Percentiles rank a stretch among this genome's conserved stretches.
Evolutionary conservation across 37 sponge, comb jelly and placozoan genomes (phyloP).

Genomic region (Spongia lamella): DNA sequence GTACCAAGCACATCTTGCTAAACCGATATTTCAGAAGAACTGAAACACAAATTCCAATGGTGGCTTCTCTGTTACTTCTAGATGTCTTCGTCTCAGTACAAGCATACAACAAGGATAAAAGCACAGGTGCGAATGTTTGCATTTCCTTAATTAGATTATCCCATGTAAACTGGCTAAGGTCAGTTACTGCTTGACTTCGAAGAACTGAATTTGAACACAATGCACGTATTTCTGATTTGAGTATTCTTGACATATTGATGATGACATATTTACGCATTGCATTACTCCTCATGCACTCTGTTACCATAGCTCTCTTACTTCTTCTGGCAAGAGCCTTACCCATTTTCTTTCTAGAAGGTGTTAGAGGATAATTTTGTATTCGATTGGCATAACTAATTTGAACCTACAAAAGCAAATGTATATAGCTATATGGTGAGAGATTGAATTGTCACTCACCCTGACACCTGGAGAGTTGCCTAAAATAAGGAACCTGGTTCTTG

Average conservation of each 20-base stretch:
- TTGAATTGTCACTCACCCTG: too few relatives aligned
- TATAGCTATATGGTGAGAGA: too few relatives aligned
- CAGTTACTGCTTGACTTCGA: not conserved
- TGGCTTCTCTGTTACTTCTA: not conserved
- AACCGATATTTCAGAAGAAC: not conserved
- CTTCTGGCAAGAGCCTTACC: constrained; percentile 19
- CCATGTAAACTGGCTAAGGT: not conserved
- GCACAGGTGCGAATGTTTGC: not conserved
- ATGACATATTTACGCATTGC: not conserved
- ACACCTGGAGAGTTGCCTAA: too few relatives aligned
- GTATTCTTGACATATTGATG: too few relatives aligned
- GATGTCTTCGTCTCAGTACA: not conserved
- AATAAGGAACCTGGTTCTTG: too few relatives aligned
- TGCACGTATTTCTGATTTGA: too few relatives aligned
- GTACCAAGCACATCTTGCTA: constrained; percentile 18
- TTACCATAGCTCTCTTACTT: not conserved
- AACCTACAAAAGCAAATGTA: too few relatives aligned
- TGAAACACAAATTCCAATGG: constrained; percentile 8
- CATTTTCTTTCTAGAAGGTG: constrained; percentile 1
- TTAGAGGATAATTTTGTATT: not conserved
- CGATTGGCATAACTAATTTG: too few relatives aligned
- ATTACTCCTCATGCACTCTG: not conserved
- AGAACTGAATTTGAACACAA: not conserved
- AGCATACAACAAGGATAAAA: not conserved
- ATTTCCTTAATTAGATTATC: not conserved